Conservation (phyloP, 2,113 vertebrate species). For the Anser brachyrhynchus region DNA sequence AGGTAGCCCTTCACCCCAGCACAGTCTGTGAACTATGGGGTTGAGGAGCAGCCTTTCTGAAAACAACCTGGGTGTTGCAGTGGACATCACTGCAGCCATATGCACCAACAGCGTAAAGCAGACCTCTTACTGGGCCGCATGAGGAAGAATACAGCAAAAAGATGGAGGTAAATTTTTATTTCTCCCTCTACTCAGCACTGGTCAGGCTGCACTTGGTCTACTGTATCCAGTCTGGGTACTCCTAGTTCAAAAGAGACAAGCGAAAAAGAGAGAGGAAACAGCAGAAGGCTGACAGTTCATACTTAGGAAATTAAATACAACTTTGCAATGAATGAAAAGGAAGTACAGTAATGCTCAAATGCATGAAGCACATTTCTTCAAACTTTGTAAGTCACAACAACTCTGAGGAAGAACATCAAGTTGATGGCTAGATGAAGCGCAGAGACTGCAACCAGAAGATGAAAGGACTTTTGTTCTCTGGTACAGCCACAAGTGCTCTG, state of each 20-base stretch:
- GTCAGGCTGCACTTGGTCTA: background rate
- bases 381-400: background rate
- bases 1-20: background rate
- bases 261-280: background rate
- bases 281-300: background rate
- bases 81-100: background rate
- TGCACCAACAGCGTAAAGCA: background rate
- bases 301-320: background rate
- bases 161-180: background rate
- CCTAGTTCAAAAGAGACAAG: background rate
- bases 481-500: background rate
- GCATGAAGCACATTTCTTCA: background rate
- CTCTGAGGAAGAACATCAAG: background rate
- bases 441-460: conserved; percentile 8
- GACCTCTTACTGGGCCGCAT: background rate
- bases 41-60: background rate
- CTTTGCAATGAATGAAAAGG: background rate
- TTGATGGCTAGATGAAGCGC: conserved; percentile 10
- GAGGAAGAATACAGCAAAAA: background rate
- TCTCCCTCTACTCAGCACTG: background rate
- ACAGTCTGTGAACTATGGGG: background rate
- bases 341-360: background rate
- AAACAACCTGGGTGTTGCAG: background rate
- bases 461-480: conserved; percentile 29
- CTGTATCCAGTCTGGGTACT: background rate